A percentile compares a stretch with the other conserved stretches of the same genome.
phyloP scores from a whole-genome alignment of 2,888 invertebrate species.

The Shargacucullia verbasci region DNA sequence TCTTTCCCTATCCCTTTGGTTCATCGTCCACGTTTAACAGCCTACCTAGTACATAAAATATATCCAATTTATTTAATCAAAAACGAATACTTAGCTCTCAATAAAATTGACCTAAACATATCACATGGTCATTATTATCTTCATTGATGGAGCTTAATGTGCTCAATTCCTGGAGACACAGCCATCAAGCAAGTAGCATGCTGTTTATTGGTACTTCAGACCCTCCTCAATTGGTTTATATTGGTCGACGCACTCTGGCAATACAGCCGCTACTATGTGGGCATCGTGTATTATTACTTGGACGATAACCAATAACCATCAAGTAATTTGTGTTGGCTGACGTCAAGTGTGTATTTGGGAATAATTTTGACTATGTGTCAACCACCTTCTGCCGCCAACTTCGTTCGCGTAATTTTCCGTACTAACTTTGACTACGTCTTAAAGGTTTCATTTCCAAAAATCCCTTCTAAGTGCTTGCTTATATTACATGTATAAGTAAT shows the following conservation, averaged over 20 bases:
- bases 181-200: conserved; percentile 58
- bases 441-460: too few species aligned
- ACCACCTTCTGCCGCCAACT: not conserved
- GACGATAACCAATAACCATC: conserved; percentile 44
- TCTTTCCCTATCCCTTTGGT: too few species aligned
- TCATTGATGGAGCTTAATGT: conserved; percentile 61
- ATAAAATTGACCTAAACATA: too few species aligned
- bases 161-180: conserved; percentile 54
- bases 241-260: conserved; percentile 74
- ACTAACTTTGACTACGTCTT: too few species aligned
- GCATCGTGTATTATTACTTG: conserved; percentile 46
- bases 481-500: too few species aligned
- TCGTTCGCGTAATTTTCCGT: too few species aligned
- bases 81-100: too few species aligned
- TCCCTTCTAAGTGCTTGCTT: too few species aligned
- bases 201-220: conserved; percentile 63
- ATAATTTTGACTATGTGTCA: not conserved
- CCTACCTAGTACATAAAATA: too few species aligned
- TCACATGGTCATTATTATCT: not conserved
- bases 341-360: conserved; percentile 2
- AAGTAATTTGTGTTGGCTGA: conserved; percentile 43
- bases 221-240: conserved; percentile 82
- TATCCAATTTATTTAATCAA: too few species aligned
- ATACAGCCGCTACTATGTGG: conserved; percentile 49
- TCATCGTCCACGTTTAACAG: too few species aligned